These are phyloP conservation scores for Regulus satrapa DNA, from an alignment of 2,113 vertebrate genomes.

Conservation along the genomic window DNA sequence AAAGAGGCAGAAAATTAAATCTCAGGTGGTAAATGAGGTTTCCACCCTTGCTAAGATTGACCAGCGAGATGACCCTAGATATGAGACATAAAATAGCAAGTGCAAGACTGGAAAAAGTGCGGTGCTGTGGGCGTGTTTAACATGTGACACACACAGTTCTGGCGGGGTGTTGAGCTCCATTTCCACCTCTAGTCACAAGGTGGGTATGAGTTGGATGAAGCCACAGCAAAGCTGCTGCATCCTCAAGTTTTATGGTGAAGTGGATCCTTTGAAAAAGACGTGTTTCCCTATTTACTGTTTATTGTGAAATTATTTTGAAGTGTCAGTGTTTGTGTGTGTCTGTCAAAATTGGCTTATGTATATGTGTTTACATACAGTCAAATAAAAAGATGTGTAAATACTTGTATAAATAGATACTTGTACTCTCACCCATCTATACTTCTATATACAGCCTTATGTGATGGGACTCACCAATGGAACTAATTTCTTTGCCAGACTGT, in stretches of 20 bases:
- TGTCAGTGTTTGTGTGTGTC: background rate
- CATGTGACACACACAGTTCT: background rate
- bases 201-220: background rate
- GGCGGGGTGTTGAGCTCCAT: background rate
- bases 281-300: background rate
- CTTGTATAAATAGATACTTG: background rate
- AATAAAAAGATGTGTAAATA: background rate
- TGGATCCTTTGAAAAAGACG: background rate
- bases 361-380: background rate
- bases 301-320: background rate
- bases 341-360: background rate
- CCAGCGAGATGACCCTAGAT: background rate
- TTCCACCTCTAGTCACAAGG: background rate
- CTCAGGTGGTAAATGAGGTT: background rate
- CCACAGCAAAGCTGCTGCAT: background rate
- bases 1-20: conserved; percentile 2
- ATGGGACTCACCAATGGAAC: background rate
- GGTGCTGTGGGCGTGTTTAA: background rate
- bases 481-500: background rate
- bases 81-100: background rate
- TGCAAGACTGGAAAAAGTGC: background rate
- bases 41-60: background rate
- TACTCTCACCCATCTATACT: background rate
- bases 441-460: background rate
- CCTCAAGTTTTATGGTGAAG: background rate